Evolutionary conservation across 2,888 invertebrate genomes (phyloP).

Genomic region (Acleris holmiana): DNA sequence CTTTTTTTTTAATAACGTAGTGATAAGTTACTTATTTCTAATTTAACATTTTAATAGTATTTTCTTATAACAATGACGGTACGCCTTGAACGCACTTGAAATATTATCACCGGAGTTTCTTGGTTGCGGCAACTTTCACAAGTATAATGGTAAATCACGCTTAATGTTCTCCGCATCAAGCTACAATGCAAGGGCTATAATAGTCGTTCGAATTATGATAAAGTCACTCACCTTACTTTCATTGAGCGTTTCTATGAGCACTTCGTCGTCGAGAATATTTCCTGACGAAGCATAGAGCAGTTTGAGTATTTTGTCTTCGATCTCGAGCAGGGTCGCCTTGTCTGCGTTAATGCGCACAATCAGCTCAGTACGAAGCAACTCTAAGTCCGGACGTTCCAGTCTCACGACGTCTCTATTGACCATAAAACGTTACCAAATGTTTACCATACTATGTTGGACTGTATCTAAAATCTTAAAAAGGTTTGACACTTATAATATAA

Average conservation of each 20-base stretch:
- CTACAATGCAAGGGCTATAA: not conserved
- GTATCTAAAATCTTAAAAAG: too few species aligned
- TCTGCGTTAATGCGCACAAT: conserved; percentile 94
- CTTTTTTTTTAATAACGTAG: too few species aligned
- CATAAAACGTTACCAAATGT: not conserved
- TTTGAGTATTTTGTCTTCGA: conserved; percentile 95
- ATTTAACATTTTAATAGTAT: too few species aligned
- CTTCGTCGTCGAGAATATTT: conserved; percentile 97
- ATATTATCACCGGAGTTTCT: too few species aligned
- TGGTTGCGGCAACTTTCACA: too few species aligned
- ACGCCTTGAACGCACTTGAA: too few species aligned
- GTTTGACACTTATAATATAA: too few species aligned
- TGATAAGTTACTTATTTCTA: too few species aligned
- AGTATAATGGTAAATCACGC: too few species aligned
- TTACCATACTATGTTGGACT: too few species aligned
- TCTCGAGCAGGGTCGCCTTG: conserved; percentile 91
- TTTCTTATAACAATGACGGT: too few species aligned
- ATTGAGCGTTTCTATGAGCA: conserved; percentile 94
- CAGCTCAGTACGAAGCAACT: conserved; percentile 91
- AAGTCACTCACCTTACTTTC: conserved; percentile 88
- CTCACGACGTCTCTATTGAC: conserved; percentile 92
- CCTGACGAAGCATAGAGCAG: conserved; percentile 93
- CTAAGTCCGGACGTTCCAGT: conserved; percentile 94
- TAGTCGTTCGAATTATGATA: not conserved
- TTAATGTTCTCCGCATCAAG: too few species aligned